Percentiles rank a stretch among this genome's conserved stretches.
phyloP scores from a whole-genome alignment of 2,797 vertebrate species.

The Limosa lapponica region DNA sequence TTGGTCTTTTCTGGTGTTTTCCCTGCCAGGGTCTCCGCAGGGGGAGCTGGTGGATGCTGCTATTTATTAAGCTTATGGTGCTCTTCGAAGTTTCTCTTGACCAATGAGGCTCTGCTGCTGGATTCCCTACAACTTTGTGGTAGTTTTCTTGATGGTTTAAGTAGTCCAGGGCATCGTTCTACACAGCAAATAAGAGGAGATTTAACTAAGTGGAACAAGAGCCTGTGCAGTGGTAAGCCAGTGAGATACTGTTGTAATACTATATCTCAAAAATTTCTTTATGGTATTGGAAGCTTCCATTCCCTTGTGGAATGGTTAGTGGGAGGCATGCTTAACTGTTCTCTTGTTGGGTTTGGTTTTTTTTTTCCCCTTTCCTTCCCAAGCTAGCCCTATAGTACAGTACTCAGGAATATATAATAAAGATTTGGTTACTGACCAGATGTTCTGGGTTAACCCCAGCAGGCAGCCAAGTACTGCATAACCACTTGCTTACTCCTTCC shows the following conservation, averaged over 20 bases:
- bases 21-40: rapidly evolving
- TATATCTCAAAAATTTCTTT: neutral
- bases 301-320: neutral
- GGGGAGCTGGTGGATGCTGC: neutral
- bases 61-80: neutral
- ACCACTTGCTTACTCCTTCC: neutral
- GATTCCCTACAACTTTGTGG: neutral
- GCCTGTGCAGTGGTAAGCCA: neutral
- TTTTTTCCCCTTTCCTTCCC: neutral
- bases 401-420: neutral
- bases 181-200: neutral
- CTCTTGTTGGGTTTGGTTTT: neutral
- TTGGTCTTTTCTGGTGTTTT: neutral
- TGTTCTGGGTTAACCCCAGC: neutral
- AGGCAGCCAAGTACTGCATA: neutral
- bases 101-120: rapidly evolving
- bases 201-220: neutral
- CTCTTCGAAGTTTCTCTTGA: neutral
- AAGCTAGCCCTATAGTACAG: neutral
- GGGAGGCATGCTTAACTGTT: neutral
- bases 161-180: rapidly evolving
- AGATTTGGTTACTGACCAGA: neutral
- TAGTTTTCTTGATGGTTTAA: neutral
- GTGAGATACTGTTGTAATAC: neutral
- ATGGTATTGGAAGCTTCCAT: neutral